Base-by-base conservation (phyloP, 1,140 invertebrate species). In the Cecropterus lyciades region DNA sequence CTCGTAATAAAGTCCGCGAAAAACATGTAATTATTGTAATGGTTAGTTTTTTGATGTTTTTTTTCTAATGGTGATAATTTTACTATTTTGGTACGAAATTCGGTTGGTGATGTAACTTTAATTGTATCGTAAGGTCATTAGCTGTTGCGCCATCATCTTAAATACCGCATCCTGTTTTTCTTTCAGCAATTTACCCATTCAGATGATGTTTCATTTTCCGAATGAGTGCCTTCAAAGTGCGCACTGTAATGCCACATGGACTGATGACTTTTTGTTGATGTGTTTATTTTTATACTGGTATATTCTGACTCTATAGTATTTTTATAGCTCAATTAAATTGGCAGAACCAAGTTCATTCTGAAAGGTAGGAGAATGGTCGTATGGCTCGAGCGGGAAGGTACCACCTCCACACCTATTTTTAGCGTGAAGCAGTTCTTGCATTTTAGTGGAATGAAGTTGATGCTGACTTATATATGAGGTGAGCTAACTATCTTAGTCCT, bases 111-210 rank as follows among this genome's bases (percentile, higher is more conserved):
- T 69, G 56, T 33, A 59, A 65, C 55, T 68, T 69, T 69, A 79
- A 79, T 84, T 65, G 56, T 65, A 51, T 70, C 51, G 73, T 75
- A 81, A 81, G 70, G 73, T 60, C 73, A 70, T 76, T 81, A 66
- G 59, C 65, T 75, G 70, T 84, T 81, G 69, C 74, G 70, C 72
- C 68, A 85, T 84, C 72, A 68, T 72, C 70, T 67, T 84, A 83
- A 81, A 81, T 72, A 70, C 67, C 46, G 51, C 78, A 78, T 87
- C 82, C 85, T 84, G 79, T 81, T 80, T 75, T 75, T 76, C 69
- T 65, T 69, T 63, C 49, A 67, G 51, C 65, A 65, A 72, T 69
- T 70, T 72, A 46, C 59, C 66, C 20, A 64, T 53, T 63, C 53
- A 59, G 40, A 62, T 59, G 33, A 27, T 60, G 46, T 53, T 64